Conservation (phyloP, 1,140 invertebrate species). For the Matsumurasca onukii region DNA sequence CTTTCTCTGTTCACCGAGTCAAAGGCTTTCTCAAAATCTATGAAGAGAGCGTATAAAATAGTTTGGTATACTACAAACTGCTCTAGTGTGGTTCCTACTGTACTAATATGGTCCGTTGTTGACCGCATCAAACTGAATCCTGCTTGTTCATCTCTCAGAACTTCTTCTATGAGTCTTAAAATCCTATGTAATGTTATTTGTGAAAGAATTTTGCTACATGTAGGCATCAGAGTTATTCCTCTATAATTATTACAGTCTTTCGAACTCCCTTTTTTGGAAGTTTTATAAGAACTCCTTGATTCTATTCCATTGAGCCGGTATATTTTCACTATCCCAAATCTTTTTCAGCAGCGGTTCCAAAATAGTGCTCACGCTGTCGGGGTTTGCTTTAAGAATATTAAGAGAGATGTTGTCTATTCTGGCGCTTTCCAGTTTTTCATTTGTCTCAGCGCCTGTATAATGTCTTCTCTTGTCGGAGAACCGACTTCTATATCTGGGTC, state of each 20-base stretch:
- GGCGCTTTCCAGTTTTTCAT: background rate
- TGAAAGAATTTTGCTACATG: background rate
- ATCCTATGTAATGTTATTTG: too few species aligned
- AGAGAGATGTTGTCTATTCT: background rate
- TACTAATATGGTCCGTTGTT: too few species aligned
- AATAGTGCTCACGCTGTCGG: background rate
- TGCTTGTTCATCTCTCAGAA: too few species aligned
- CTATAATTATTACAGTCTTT: background rate
- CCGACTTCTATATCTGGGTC: background rate
- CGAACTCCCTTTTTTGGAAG: background rate
- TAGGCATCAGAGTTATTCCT: background rate
- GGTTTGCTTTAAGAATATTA: background rate
- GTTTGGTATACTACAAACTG: too few species aligned
- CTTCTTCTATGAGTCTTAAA: too few species aligned
- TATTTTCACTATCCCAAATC: background rate
- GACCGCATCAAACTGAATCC: too few species aligned
- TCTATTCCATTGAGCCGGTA: background rate
- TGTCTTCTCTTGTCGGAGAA: background rate
- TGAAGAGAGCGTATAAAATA: too few species aligned
- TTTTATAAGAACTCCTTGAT: background rate
- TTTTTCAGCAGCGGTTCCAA: background rate
- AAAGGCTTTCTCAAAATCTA: too few species aligned
- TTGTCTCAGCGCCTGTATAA: background rate
- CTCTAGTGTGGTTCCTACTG: too few species aligned
- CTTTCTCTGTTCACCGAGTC: too few species aligned